Conservation (phyloP, 2,797 vertebrate species). For the Geotrypetes seraphini region DNA sequence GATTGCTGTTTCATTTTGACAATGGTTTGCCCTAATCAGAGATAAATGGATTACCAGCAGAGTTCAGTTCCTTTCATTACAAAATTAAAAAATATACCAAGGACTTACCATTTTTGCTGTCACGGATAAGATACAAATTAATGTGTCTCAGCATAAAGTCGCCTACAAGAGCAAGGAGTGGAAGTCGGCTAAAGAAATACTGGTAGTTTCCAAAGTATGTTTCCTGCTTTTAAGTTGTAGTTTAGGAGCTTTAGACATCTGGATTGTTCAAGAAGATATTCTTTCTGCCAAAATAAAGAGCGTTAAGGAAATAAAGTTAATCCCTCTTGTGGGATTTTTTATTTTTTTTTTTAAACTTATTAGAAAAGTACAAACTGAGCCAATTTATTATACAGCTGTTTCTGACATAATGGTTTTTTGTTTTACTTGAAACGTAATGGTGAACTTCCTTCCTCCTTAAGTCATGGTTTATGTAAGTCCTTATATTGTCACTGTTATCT, state of each 20-base stretch:
- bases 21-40: too few relatives aligned
- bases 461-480: constrained; percentile 17
- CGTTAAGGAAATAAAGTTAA: constrained; percentile 32
- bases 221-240: constrained; percentile 8
- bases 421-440: constrained; percentile 22
- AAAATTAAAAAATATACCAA: constrained; percentile 11
- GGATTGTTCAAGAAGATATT: background rate
- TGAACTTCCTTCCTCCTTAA: constrained; percentile 34
- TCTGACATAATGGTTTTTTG: constrained; percentile 28
- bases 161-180: constrained; percentile 15
- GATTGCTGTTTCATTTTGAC: too few relatives aligned
- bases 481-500: background rate
- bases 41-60: too few relatives aligned
- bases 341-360: too few relatives aligned
- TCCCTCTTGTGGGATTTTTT: too few relatives aligned
- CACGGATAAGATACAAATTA: constrained; percentile 5
- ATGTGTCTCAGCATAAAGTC: constrained; percentile 7
- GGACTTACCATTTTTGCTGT: constrained; percentile 18
- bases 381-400: constrained; percentile 37
- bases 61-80: constrained; percentile 6
- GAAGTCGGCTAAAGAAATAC: background rate
- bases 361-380: constrained; percentile 17
- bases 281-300: constrained; percentile 24
- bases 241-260: constrained; percentile 22
- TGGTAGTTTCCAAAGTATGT: too few relatives aligned